Percentiles rank a stretch among this genome's conserved stretches.
Conservation (phyloP, 23 tunicate species). For the Trididemnum nubilum region DNA sequence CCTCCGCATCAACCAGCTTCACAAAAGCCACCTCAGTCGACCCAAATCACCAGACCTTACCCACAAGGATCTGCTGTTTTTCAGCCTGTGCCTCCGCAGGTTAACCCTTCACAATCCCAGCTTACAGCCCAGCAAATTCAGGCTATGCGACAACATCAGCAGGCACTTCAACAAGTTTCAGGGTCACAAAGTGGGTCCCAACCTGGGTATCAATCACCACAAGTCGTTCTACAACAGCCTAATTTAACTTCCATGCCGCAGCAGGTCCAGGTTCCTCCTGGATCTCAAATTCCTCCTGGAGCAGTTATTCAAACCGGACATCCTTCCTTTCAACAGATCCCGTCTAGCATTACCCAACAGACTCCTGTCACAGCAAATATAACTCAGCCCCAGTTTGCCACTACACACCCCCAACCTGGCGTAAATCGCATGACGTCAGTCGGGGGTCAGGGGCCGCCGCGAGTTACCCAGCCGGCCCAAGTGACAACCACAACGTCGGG, state of each 20-base stretch:
- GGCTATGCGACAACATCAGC: constrained; percentile 25
- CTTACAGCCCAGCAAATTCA: constrained; percentile 28
- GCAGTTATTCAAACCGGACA: background rate
- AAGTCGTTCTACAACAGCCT: constrained; percentile 17
- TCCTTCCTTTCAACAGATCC: background rate
- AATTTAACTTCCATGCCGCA: constrained; percentile 15
- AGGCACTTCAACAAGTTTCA: background rate
- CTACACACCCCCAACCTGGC: background rate
- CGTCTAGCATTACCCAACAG: background rate
- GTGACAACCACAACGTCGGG: background rate
- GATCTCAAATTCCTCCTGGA: background rate
- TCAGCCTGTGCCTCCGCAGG: background rate
- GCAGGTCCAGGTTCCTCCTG: constrained; percentile 6
- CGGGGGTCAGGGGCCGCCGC: background rate
- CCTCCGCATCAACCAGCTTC: background rate
- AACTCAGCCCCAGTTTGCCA: background rate
- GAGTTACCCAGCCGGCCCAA: background rate
- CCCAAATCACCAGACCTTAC: background rate
- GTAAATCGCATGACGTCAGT: background rate
- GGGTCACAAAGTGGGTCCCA: constrained; percentile 10
- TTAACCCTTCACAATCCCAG: background rate
- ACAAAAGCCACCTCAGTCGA: constrained; percentile 14
- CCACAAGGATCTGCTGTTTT: background rate
- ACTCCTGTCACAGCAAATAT: background rate
- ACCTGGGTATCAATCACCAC: constrained; percentile 24